phyloP scores from a whole-genome alignment of 2,797 vertebrate genomes.

The Macropus fuliginosus region DNA sequence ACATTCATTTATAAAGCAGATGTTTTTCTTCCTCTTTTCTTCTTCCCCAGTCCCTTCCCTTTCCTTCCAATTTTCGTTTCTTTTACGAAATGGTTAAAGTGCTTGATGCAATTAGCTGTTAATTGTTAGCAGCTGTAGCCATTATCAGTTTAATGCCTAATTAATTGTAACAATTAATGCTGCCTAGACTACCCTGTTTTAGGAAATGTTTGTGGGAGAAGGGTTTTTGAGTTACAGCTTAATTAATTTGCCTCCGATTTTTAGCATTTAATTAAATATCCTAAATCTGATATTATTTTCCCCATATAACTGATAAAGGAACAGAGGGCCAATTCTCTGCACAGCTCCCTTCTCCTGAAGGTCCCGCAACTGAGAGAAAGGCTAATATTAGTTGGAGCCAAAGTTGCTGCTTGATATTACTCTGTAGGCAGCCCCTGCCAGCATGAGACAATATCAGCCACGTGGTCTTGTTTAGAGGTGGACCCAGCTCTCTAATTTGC shows the following conservation, averaged over 20 bases:
- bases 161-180: slow-evolving; percentile 87
- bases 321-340: slow-evolving; percentile 33
- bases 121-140: slow-evolving; percentile 87
- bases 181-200: slow-evolving; percentile 81
- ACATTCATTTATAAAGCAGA: slow-evolving; percentile 77
- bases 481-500: background rate
- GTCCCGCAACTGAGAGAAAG: background rate
- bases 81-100: slow-evolving; percentile 81
- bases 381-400: background rate
- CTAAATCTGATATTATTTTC: slow-evolving; percentile 54
- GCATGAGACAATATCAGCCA: background rate
- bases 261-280: slow-evolving; percentile 78
- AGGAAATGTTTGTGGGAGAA: slow-evolving; percentile 82
- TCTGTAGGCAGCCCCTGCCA: background rate
- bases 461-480: background rate
- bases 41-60: slow-evolving; percentile 48
- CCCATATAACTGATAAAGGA: slow-evolving; percentile 58
- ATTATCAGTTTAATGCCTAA: slow-evolving; percentile 87
- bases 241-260: slow-evolving; percentile 83
- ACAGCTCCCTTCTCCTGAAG: background rate
- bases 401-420: background rate
- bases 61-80: slow-evolving; percentile 62
- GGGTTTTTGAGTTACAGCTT: slow-evolving; percentile 81
- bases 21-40: slow-evolving; percentile 61
- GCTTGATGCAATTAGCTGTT: slow-evolving; percentile 84